Evolutionary conservation across 2,888 invertebrate genomes (phyloP).

Genomic region (Heliothis peltigera): DNA sequence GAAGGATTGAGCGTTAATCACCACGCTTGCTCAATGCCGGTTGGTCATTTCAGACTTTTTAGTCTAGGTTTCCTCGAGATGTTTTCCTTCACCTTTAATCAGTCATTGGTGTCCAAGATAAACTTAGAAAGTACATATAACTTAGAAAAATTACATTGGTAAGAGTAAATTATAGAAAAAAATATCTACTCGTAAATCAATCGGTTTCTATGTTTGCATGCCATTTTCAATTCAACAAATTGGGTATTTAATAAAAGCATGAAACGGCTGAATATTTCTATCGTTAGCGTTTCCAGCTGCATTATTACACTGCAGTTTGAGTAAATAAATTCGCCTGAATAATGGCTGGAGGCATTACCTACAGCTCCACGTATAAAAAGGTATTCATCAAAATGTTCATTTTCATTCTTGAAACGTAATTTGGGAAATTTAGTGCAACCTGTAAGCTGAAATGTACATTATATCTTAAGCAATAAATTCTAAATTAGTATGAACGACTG

Average conservation of each 20-base stretch:
- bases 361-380: neutral
- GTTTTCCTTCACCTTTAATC: too few species aligned
- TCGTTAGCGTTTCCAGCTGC: neutral
- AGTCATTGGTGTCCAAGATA: too few species aligned
- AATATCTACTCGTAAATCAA: neutral
- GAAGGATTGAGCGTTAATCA: too few species aligned
- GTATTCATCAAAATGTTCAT: constrained; percentile 1
- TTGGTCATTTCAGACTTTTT: too few species aligned
- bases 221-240: neutral
- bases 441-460: neutral
- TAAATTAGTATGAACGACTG: neutral
- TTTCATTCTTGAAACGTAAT: constrained; percentile 1
- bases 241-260: neutral
- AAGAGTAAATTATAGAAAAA: too few species aligned
- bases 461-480: neutral
- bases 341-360: neutral
- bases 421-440: neutral
- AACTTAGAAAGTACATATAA: too few species aligned
- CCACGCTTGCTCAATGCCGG: too few species aligned
- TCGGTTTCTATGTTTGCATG: neutral
- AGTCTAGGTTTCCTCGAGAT: too few species aligned
- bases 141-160: too few species aligned
- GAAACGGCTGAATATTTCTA: neutral
- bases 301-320: constrained; percentile 2
- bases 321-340: neutral